Conservation (phyloP, 1,140 invertebrate genomes). For the Drosophila lacertosa region DNA sequence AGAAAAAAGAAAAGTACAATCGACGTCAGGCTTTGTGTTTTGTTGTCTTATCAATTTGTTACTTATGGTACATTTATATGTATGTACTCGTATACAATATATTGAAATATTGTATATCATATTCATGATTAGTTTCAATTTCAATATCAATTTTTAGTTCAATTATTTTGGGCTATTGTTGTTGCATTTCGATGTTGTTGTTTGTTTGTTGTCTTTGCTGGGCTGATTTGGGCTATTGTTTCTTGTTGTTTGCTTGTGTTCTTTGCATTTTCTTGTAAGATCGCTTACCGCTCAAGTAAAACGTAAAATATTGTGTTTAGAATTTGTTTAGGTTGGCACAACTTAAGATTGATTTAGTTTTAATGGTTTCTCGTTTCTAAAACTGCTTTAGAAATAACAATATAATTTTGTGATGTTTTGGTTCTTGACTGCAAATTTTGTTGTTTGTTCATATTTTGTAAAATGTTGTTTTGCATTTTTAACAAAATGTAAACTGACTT, state of each 20-base stretch:
- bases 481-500: constrained; percentile 42
- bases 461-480: constrained; percentile 9
- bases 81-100: constrained; percentile 26
- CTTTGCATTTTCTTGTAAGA: constrained; percentile 55
- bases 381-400: constrained; percentile 45
- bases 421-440: constrained; percentile 31
- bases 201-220: constrained; percentile 54
- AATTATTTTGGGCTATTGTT: constrained; percentile 79
- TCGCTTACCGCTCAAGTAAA: constrained; percentile 66
- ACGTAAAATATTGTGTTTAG: constrained; percentile 35
- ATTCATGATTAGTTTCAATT: constrained; percentile 50
- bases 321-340: constrained; percentile 40
- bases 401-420: constrained; percentile 38
- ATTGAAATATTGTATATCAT: constrained; percentile 31
- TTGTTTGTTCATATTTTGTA: neutral
- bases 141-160: constrained; percentile 69
- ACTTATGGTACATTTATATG: neutral
- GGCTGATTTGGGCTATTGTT: constrained; percentile 71
- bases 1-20: constrained; percentile 83
- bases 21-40: constrained; percentile 77
- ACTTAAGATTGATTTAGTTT: constrained; percentile 36
- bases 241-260: constrained; percentile 68
- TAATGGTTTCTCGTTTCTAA: constrained; percentile 38
- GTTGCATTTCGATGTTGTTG: constrained; percentile 31
- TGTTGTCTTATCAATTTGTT: constrained; percentile 38